A percentile compares a stretch with the other conserved stretches of the same genome.
Evolutionary conservation across 1,140 invertebrate species (phyloP).

Genomic region (Brachionus paranguensis): DNA sequence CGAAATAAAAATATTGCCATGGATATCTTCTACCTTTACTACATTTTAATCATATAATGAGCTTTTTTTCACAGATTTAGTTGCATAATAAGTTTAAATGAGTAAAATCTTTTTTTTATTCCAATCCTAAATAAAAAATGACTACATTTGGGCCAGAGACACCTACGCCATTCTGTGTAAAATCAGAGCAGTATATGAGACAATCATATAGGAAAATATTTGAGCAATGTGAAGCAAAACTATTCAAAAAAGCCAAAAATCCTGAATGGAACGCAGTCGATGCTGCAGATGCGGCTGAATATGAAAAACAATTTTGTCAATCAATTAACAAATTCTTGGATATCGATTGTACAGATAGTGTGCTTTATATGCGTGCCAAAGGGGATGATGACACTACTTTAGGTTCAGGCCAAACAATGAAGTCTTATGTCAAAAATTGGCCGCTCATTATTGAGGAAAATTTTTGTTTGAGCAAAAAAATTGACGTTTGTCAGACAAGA

Average conservation of each 20-base stretch:
- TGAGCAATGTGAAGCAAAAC: not conserved
- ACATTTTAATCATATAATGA: not conserved
- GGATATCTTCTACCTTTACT: not conserved
- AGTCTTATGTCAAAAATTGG: constrained; percentile 7
- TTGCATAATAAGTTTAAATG: not conserved
- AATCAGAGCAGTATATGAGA: not conserved
- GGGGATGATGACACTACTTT: not conserved
- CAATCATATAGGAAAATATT: not conserved
- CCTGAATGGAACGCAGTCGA: not conserved
- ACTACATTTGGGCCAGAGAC: constrained; percentile 32
- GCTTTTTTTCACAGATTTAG: not conserved
- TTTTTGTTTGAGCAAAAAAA: constrained; percentile 1
- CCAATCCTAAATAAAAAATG: not conserved
- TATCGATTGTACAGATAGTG: constrained; percentile 8
- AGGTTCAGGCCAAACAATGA: not conserved
- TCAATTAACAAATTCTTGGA: constrained; percentile 7
- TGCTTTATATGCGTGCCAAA: not conserved
- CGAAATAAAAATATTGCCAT: not conserved
- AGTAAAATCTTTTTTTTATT: not conserved
- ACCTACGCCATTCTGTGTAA: constrained; percentile 7
- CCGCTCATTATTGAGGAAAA: constrained; percentile 1
- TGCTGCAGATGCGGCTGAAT: not conserved
- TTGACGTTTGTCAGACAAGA: not conserved
- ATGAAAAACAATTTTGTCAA: constrained; percentile 20
- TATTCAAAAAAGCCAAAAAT: not conserved